Evolutionary conservation across 2,888 invertebrate genomes (phyloP).

Genomic region (Epirrhoe tristata): DNA sequence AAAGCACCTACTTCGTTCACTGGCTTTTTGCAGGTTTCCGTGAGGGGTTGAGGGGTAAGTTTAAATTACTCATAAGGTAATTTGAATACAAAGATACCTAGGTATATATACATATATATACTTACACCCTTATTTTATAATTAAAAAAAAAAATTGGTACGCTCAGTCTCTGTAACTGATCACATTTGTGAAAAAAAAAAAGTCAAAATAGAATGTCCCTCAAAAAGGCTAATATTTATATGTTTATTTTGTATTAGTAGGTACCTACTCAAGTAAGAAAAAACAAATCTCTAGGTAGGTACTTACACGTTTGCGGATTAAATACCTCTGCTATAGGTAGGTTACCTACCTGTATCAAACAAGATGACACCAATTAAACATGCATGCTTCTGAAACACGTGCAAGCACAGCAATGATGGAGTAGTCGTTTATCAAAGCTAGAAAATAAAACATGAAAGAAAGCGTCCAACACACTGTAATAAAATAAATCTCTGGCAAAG

Average conservation of each 20-base stretch:
- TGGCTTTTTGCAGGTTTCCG: conserved; percentile 49
- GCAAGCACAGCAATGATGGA: conserved; percentile 31
- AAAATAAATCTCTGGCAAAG: conserved; percentile 78
- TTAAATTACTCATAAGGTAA: neutral
- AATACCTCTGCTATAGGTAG: neutral
- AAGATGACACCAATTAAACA: neutral
- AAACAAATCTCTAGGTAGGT: no score
- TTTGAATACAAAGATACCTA: neutral
- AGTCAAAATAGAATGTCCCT: no score
- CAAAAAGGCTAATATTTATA: no score
- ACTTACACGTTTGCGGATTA: no score
- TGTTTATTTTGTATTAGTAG: no score
- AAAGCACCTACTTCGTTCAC: neutral
- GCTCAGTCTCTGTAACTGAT: no score
- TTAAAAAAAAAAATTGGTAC: no score
- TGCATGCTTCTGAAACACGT: neutral
- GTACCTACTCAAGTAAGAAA: no score
- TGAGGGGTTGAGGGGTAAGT: conserved; percentile 11
- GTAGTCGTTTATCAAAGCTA: conserved; percentile 45
- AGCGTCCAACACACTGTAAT: conserved; percentile 69
- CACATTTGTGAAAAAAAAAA: no score
- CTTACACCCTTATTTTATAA: no score
- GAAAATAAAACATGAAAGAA: conserved; percentile 62
- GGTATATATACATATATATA: neutral
- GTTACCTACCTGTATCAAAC: neutral